These are phyloP conservation scores for Acestrorhynchus altus DNA, from an alignment of 2,797 vertebrate species.

Conservation along the genomic window DNA sequence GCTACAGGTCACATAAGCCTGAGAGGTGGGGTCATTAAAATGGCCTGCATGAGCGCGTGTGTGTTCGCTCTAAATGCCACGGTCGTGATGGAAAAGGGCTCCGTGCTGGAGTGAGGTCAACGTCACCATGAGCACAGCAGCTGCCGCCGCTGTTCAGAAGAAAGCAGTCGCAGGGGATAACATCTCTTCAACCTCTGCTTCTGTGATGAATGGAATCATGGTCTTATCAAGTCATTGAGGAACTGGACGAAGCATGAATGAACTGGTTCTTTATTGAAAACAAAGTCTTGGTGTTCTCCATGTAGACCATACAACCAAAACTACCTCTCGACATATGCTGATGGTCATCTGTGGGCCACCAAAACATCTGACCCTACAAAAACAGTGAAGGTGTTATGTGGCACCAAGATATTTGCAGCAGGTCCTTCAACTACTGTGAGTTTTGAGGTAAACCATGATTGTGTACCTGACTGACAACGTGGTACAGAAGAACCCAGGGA, in stretches of 20 bases:
- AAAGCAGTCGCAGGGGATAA: neutral
- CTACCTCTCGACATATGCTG: too few species aligned
- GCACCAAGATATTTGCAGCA: too few species aligned
- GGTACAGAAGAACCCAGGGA: too few species aligned
- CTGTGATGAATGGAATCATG: neutral
- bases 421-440: too few species aligned
- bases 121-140: neutral
- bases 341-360: too few species aligned
- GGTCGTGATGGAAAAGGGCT: neutral
- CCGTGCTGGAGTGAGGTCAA: neutral
- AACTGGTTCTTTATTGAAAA: neutral
- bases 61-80: slow-evolving; percentile 28
- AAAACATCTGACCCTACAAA: too few species aligned
- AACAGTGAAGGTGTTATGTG: too few species aligned
- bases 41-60: neutral
- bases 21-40: neutral
- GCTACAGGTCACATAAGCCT: neutral
- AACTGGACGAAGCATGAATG: neutral
- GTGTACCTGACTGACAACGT: too few species aligned
- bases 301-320: too few species aligned
- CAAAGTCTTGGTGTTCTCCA: too few species aligned
- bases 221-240: neutral
- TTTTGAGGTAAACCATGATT: too few species aligned
- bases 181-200: neutral
- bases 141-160: neutral